phyloP scores from a whole-genome alignment of 2,113 vertebrate species.

The Prolemur simus region DNA sequence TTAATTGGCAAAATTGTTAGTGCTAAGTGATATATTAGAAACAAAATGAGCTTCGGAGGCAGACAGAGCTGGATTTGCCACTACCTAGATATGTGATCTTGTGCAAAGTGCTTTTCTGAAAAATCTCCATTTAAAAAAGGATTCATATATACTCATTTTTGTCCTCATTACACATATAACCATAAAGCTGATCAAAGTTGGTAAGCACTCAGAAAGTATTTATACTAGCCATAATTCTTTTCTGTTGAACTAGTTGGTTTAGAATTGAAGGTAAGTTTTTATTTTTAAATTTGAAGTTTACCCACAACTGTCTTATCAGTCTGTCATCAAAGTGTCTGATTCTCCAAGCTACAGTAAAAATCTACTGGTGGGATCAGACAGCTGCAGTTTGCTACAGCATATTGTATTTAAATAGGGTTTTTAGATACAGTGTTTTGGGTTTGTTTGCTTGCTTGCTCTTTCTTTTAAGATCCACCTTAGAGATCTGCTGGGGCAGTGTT shows the following conservation, averaged over 20 bases:
- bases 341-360: neutral
- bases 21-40: neutral
- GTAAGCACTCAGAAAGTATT: neutral
- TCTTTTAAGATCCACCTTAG: neutral
- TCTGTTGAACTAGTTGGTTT: neutral
- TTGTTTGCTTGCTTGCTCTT: neutral
- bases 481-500: neutral
- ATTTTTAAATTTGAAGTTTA: neutral
- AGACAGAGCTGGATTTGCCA: neutral
- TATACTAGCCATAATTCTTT: neutral
- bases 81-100: neutral
- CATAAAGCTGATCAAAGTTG: neutral
- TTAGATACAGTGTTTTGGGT: neutral
- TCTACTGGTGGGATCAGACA: neutral
- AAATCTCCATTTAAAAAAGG: neutral
- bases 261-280: conserved; percentile 9
- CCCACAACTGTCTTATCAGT: neutral
- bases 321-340: neutral
- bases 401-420: neutral
- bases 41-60: neutral
- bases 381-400: neutral
- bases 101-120: neutral
- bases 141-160: neutral
- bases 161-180: neutral
- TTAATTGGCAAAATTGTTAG: neutral